Evolutionary conservation across 2,113 vertebrate genomes (phyloP).

Genomic region (Picathartes gymnocephalus): DNA sequence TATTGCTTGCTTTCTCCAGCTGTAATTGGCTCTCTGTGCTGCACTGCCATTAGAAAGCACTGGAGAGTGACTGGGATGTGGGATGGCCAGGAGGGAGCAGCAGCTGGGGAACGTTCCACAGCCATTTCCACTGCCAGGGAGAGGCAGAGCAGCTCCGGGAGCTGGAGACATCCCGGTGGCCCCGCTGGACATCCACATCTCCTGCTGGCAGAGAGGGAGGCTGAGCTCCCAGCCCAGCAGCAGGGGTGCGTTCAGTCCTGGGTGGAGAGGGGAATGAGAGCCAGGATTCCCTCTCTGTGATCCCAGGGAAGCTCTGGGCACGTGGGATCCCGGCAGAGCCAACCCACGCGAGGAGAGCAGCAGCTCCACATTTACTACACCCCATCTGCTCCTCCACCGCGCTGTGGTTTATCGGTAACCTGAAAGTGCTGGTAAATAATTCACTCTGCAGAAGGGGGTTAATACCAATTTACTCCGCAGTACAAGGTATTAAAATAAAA

Average conservation of each 20-base stretch:
- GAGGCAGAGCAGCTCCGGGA: not conserved
- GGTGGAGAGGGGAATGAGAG: not conserved
- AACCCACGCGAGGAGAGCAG: not conserved
- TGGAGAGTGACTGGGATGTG: not conserved
- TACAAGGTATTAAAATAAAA: constrained; percentile 49
- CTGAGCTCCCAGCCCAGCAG: not conserved
- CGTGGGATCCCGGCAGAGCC: not conserved
- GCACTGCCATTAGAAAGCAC: not conserved
- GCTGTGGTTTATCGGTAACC: not conserved
- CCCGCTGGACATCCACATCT: accelerated
- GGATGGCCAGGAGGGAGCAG: not conserved
- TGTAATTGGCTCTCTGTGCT: not conserved
- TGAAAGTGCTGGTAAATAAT: constrained; percentile 39
- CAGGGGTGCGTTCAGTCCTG: not conserved
- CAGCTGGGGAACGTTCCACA: not conserved
- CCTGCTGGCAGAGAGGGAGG: not conserved
- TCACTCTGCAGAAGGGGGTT: constrained; percentile 46
- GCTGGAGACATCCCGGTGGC: not conserved
- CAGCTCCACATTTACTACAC: not conserved
- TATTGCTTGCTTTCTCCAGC: not conserved
- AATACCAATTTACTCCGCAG: constrained; percentile 29
- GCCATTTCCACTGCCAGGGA: not conserved
- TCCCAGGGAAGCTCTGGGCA: not conserved
- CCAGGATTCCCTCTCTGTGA: not conserved
- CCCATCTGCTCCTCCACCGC: not conserved